phyloP scores from a whole-genome alignment of 2,888 invertebrate species.

The Sylvicola fuscatus region DNA sequence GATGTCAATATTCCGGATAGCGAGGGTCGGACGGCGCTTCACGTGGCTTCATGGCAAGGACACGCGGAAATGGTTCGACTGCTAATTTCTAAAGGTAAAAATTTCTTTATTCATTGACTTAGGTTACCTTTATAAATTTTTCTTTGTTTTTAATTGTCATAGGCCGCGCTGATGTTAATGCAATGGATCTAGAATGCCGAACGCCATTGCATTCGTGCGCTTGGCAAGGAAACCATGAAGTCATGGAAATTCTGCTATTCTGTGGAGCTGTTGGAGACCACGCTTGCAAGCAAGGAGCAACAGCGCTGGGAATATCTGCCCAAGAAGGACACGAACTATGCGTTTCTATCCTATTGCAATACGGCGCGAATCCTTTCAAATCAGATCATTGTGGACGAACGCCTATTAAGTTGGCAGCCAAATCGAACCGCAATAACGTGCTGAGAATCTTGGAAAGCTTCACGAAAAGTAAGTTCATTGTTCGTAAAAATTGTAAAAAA shows the following conservation, averaged over 20 bases:
- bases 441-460: slow-evolving; percentile 57
- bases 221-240: slow-evolving; percentile 82
- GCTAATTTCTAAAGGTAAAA: slow-evolving; percentile 44
- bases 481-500: slow-evolving; percentile 7
- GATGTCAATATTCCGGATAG: slow-evolving; percentile 74
- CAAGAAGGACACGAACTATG: slow-evolving; percentile 92
- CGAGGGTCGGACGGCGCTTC: slow-evolving; percentile 77
- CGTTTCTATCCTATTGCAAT: slow-evolving; percentile 60
- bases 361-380: slow-evolving; percentile 69
- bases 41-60: slow-evolving; percentile 87
- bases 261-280: slow-evolving; percentile 71
- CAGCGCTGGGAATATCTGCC: slow-evolving; percentile 84
- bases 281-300: slow-evolving; percentile 88
- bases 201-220: slow-evolving; percentile 88
- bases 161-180: slow-evolving; percentile 74
- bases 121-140: slow-evolving; percentile 1
- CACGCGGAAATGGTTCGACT: slow-evolving; percentile 83
- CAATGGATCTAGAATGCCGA: slow-evolving; percentile 66
- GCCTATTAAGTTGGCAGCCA: slow-evolving; percentile 72
- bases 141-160: slow-evolving; percentile 7
- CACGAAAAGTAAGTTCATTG: slow-evolving; percentile 22
- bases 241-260: slow-evolving; percentile 58
- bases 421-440: slow-evolving; percentile 76
- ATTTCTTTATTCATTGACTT: background rate
- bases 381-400: slow-evolving; percentile 75